A percentile compares a stretch with the other conserved stretches of the same genome.
phyloP scores from a whole-genome alignment of 2,888 invertebrate genomes.

The Isotomurus palustris region DNA sequence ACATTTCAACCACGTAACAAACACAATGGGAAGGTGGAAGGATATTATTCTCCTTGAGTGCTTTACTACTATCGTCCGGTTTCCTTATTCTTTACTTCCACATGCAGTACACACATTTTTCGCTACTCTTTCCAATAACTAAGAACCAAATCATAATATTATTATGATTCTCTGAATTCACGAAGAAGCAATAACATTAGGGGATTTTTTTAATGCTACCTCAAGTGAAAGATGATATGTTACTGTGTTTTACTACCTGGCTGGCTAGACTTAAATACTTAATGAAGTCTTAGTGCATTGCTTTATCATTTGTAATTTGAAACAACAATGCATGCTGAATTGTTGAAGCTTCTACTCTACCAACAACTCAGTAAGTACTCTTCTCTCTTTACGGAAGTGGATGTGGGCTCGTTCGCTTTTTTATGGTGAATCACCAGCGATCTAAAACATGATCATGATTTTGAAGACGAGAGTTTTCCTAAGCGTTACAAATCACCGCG shows the following conservation, averaged over 20 bases:
- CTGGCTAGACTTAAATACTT: neutral
- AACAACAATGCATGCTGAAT: neutral
- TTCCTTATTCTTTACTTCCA: too few relatives aligned
- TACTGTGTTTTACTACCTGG: neutral
- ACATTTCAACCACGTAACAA: neutral
- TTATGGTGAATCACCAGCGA: too few relatives aligned
- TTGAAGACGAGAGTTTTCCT: conserved; percentile 9
- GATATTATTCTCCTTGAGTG: too few relatives aligned
- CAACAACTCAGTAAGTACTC: too few relatives aligned
- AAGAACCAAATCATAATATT: too few relatives aligned
- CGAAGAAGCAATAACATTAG: too few relatives aligned
- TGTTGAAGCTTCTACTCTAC: too few relatives aligned
- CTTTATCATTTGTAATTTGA: neutral
- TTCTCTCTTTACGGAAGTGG: neutral
- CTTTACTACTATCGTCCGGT: too few relatives aligned
- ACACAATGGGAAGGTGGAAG: neutral
- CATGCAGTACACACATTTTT: too few relatives aligned
- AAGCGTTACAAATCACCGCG: conserved; percentile 7
- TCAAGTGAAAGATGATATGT: neutral
- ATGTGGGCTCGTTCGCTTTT: neutral
- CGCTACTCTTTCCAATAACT: too few relatives aligned
- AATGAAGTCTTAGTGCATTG: neutral
- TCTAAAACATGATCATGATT: neutral
- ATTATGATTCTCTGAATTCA: too few relatives aligned
- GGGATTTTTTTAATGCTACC: too few relatives aligned